These are phyloP conservation scores for Anableps anableps DNA, from an alignment of 2,797 vertebrate genomes.

Conservation along the genomic window DNA sequence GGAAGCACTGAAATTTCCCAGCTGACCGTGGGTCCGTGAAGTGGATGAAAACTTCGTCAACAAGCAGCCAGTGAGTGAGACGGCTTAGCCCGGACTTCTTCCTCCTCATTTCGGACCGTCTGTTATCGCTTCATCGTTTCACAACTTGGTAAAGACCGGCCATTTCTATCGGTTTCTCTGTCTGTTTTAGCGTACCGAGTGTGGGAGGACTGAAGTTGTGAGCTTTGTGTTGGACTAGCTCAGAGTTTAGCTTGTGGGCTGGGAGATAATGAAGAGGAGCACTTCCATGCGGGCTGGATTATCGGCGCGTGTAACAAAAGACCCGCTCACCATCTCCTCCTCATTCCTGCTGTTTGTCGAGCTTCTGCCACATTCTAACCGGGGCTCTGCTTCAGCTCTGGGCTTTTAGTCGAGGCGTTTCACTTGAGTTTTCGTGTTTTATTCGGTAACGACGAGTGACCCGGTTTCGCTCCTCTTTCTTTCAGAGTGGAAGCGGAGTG, in stretches of 20 bases:
- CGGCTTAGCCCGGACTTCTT: constrained; percentile 38
- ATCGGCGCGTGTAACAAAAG: constrained; percentile 68
- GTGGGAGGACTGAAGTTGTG: background rate
- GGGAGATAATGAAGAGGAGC: constrained; percentile 24
- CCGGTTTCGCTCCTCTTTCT: constrained; percentile 34
- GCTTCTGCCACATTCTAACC: background rate
- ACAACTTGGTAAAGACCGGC: constrained; percentile 47
- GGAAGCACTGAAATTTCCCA: constrained; percentile 1
- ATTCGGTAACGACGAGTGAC: constrained; percentile 21
- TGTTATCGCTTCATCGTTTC: constrained; percentile 37
- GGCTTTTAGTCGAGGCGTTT: background rate
- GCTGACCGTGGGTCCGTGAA: constrained; percentile 51
- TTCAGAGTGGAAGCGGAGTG: constrained; percentile 39
- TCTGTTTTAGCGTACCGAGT: rapidly evolving
- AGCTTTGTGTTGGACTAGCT: background rate
- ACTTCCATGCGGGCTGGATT: constrained; percentile 68
- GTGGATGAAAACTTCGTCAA: constrained; percentile 72
- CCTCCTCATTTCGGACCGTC: constrained; percentile 32
- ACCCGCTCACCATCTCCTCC: constrained; percentile 32
- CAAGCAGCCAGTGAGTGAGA: constrained; percentile 55
- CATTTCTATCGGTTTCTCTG: background rate
- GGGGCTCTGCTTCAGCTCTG: background rate
- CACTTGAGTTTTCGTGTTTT: constrained; percentile 14
- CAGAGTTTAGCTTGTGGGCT: background rate
- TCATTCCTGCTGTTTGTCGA: background rate